These are phyloP conservation scores for Corythucha ciliata DNA, from an alignment of 2,888 invertebrate species.

Conservation along the genomic window DNA sequence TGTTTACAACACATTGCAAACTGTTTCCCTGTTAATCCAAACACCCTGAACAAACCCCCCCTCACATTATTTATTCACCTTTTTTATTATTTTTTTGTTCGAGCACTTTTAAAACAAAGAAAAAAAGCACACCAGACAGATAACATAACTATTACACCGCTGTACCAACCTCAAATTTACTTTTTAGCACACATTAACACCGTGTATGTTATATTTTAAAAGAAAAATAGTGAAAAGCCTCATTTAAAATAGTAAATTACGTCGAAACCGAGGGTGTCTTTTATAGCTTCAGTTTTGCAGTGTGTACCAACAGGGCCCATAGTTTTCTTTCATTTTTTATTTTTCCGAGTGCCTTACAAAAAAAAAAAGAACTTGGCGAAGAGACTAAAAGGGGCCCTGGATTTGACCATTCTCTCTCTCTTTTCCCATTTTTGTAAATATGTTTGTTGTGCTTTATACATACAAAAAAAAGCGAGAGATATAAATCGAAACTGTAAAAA, in stretches of 20 bases:
- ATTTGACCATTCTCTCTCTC: slow-evolving; percentile 16
- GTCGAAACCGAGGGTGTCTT: too few relatives aligned
- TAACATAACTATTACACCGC: background rate
- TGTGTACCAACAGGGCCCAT: slow-evolving; percentile 25
- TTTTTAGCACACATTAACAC: too few relatives aligned
- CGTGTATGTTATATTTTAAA: too few relatives aligned
- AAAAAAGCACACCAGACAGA: background rate
- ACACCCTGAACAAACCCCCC: background rate
- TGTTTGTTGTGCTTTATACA: background rate
- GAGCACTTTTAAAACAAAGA: slow-evolving; percentile 1
- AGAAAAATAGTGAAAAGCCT: too few relatives aligned
- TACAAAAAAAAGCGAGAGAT: background rate
- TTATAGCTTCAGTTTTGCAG: slow-evolving; percentile 22
- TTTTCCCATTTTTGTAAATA: slow-evolving; percentile 1
- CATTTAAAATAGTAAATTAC: too few relatives aligned
- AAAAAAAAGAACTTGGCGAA: slow-evolving; percentile 5
- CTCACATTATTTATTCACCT: slow-evolving; percentile 1
- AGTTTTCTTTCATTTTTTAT: slow-evolving; percentile 18
- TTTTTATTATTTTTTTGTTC: slow-evolving; percentile 8
- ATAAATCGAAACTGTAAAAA: background rate
- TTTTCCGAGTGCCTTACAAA: slow-evolving; percentile 25
- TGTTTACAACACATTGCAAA: slow-evolving; percentile 24
- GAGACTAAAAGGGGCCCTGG: slow-evolving; percentile 25
- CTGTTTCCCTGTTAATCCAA: slow-evolving; percentile 13
- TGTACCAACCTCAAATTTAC: too few relatives aligned